Conservation (phyloP, 2,113 vertebrate genomes). For the Alosa alosa region DNA sequence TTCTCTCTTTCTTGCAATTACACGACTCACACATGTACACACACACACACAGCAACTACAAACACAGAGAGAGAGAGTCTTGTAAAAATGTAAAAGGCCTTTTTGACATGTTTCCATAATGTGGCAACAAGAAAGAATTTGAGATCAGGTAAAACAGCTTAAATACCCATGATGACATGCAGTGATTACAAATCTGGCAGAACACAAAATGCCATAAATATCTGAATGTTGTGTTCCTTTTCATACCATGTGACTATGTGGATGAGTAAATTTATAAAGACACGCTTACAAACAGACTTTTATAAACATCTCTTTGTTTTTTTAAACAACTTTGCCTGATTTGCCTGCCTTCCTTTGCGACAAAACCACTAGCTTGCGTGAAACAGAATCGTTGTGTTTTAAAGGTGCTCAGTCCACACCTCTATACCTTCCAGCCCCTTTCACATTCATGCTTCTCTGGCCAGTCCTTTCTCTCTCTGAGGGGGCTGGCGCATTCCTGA, state of each 20-base stretch:
- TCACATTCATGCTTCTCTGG: constrained; percentile 17
- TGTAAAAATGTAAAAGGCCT: too few relatives aligned
- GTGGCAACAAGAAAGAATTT: too few relatives aligned
- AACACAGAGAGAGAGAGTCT: too few relatives aligned
- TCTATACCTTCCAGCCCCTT: background rate
- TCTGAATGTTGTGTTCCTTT: background rate
- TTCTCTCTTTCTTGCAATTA: background rate
- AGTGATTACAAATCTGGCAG: too few relatives aligned
- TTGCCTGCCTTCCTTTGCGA: background rate
- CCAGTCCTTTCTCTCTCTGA: background rate
- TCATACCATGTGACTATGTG: background rate
- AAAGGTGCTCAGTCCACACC: background rate
- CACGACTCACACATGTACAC: too few relatives aligned
- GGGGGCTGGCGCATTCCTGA: constrained; percentile 5
- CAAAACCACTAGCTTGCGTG: background rate
- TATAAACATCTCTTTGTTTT: background rate
- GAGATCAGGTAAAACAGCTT: too few relatives aligned
- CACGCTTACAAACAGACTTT: too few relatives aligned
- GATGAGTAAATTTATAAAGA: background rate
- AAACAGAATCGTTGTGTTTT: background rate
- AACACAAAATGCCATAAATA: background rate
- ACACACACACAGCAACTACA: background rate
- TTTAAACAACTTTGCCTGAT: background rate
- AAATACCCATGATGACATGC: too few relatives aligned
- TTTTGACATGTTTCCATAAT: background rate